Evolutionary conservation across 1,140 invertebrate genomes (phyloP).

Genomic region (Brachionus plicatilis): DNA sequence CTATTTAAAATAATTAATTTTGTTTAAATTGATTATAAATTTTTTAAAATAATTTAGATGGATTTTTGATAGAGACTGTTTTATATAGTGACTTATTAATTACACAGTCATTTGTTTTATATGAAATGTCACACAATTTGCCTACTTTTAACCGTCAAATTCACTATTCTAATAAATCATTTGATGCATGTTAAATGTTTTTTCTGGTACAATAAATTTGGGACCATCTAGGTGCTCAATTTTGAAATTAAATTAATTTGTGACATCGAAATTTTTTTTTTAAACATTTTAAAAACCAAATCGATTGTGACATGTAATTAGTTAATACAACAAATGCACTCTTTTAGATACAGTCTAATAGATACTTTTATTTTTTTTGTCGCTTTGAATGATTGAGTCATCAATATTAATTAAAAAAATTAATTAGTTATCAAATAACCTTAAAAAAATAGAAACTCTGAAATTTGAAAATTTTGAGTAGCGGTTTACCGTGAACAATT

Average conservation of each 20-base stretch:
- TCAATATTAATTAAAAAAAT: not conserved
- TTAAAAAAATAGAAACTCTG: not conserved
- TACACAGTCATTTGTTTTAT: not conserved
- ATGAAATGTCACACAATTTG: not conserved
- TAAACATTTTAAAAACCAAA: not conserved
- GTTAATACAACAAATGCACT: not conserved
- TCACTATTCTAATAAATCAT: not conserved
- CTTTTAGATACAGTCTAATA: not conserved
- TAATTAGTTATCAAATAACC: not conserved
- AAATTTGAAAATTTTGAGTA: not conserved
- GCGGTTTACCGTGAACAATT: not conserved
- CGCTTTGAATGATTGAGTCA: not conserved
- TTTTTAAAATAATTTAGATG: not conserved
- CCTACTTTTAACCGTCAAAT: not conserved
- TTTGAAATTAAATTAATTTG: not conserved
- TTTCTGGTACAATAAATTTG: not conserved
- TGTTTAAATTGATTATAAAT: too few species aligned
- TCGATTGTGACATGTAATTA: not conserved
- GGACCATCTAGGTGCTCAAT: not conserved
- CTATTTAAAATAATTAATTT: not conserved
- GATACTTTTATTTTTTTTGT: not conserved
- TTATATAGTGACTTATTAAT: not conserved
- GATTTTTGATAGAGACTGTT: not conserved
- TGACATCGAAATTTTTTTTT: not conserved
- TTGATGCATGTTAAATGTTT: not conserved